Evolutionary conservation across 2,888 invertebrate genomes (phyloP).

Genomic region (Pachymerium ferrugineum): DNA sequence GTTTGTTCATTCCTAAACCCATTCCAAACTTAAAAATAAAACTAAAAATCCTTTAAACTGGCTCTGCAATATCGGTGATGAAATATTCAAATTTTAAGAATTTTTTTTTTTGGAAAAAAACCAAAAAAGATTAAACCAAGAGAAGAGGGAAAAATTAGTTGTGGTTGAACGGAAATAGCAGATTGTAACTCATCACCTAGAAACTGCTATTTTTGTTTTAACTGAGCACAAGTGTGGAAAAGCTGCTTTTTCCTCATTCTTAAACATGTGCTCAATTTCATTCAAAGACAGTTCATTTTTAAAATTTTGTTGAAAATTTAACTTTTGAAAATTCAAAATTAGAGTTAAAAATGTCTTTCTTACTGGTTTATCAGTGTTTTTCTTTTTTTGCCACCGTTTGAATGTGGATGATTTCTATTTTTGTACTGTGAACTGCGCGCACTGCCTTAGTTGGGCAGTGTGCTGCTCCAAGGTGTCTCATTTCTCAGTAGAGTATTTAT

Average conservation of each 20-base stretch:
- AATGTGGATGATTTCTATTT: not conserved
- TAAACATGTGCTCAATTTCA: not conserved
- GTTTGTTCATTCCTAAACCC: no score
- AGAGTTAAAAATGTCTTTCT: not conserved
- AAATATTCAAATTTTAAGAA: not conserved
- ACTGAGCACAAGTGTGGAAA: not conserved
- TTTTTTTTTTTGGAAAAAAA: not conserved
- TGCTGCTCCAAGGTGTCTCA: not conserved
- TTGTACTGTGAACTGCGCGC: not conserved
- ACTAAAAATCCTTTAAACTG: no score
- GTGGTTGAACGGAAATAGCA: not conserved
- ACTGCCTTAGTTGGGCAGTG: not conserved
- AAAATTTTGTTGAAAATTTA: not conserved
- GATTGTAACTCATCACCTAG: not conserved
- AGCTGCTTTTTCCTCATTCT: not conserved
- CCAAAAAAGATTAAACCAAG: not conserved
- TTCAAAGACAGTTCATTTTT: not conserved
- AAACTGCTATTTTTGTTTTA: not conserved
- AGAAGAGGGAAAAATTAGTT: not conserved
- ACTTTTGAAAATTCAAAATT: not conserved
- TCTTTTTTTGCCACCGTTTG: not conserved
- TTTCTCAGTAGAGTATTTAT: conserved; percentile 9
- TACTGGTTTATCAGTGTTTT: not conserved
- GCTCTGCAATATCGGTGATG: not conserved
- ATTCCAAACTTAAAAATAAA: not conserved